Evolutionary conservation across 2,113 vertebrate genomes (phyloP).

Genomic region (Eurystomus gularis): DNA sequence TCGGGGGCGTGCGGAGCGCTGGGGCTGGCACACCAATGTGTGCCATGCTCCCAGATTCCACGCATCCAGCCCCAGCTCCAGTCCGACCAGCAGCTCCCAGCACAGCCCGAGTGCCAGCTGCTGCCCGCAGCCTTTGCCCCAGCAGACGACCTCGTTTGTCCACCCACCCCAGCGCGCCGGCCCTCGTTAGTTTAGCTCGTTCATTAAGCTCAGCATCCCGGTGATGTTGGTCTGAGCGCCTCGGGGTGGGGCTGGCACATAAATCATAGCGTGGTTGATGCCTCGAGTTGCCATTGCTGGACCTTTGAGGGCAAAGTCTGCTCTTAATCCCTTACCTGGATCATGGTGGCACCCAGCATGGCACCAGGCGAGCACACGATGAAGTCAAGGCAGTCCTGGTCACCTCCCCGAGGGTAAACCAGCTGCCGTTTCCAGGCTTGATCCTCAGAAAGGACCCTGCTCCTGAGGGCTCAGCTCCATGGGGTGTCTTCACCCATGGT

Average conservation of each 20-base stretch:
- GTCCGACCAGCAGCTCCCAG: rapidly evolving
- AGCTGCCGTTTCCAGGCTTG: neutral
- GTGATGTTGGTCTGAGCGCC: neutral
- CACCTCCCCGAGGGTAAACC: rapidly evolving
- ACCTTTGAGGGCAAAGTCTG: neutral
- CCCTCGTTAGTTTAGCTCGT: neutral
- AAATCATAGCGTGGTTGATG: neutral
- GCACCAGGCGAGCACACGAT: neutral
- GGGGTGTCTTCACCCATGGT: neutral
- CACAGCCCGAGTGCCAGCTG: neutral
- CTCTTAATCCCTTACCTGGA: neutral
- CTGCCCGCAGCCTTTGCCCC: neutral
- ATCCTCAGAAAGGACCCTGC: neutral
- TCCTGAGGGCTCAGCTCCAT: neutral
- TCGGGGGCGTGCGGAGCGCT: neutral
- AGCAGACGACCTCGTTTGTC: neutral
- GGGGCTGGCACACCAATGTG: neutral
- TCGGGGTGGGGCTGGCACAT: rapidly evolving
- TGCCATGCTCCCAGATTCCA: no score
- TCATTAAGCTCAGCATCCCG: neutral
- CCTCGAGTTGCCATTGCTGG: neutral
- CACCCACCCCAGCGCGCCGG: neutral
- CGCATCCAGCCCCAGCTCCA: neutral
- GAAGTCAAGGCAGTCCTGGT: neutral
- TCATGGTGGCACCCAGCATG: rapidly evolving